phyloP scores from a whole-genome alignment of 2,797 vertebrate genomes.

The Falco naumanni region DNA sequence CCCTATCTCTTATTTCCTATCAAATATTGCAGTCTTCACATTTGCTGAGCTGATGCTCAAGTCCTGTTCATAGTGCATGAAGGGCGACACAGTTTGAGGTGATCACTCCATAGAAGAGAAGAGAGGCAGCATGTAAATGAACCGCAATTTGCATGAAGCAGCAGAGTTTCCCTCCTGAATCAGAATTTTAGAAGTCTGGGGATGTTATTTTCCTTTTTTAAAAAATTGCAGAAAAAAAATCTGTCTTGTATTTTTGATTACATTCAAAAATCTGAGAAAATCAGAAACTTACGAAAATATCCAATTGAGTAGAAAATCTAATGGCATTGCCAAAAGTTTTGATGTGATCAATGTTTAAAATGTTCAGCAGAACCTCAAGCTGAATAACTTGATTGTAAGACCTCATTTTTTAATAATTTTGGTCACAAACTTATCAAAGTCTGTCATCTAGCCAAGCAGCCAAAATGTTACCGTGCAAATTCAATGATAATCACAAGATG shows the following conservation, averaged over 20 bases:
- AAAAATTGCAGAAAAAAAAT: not conserved
- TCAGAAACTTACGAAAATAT: not conserved
- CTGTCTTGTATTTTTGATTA: not conserved
- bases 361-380: not conserved
- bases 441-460: not conserved
- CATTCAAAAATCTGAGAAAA: not conserved
- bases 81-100: not conserved
- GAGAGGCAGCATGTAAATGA: not conserved
- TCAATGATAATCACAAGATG: not conserved
- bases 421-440: not conserved
- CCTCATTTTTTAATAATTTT: not conserved
- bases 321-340: not conserved
- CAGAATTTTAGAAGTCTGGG: not conserved
- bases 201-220: not conserved
- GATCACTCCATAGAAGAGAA: not conserved
- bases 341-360: not conserved
- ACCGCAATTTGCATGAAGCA: not conserved
- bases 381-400: not conserved
- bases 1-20: not conserved
- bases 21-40: not conserved
- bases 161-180: not conserved
- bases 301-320: not conserved
- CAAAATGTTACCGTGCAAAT: not conserved
- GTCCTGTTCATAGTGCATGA: not conserved
- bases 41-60: not conserved